These are phyloP conservation scores for Rousettus madagascariensis DNA, from an alignment of 2,797 vertebrate species.

Conservation along the genomic window DNA sequence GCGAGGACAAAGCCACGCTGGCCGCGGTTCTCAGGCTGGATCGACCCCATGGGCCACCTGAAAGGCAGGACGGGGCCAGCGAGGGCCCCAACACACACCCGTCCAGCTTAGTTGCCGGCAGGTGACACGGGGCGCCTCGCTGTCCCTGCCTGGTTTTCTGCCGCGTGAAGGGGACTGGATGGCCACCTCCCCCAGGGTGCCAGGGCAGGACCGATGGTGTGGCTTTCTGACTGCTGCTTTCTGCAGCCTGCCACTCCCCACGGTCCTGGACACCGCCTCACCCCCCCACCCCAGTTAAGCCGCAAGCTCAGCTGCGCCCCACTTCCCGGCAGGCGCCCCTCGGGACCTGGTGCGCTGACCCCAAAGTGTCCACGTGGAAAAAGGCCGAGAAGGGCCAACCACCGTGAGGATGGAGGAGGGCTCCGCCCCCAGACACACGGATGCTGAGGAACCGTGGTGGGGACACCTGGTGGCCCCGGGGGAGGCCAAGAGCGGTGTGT, in stretches of 20 bases:
- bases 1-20: not conserved
- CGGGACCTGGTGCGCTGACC: not conserved
- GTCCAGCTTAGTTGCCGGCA: not conserved
- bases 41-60: too few relatives aligned
- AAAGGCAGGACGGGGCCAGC: not conserved
- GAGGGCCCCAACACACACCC: not conserved
- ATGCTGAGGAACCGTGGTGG: not conserved
- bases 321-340: not conserved
- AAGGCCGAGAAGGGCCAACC: not conserved
- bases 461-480: too few relatives aligned
- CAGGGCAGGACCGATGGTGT: not conserved
- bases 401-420: not conserved
- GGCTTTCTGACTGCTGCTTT: not conserved
- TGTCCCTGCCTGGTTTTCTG: not conserved
- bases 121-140: not conserved
- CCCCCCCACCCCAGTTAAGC: too few relatives aligned
- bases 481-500: too few relatives aligned
- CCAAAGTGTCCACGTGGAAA: not conserved
- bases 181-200: not conserved
- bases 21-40: too few relatives aligned
- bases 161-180: not conserved
- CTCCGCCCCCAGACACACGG: not conserved
- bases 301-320: too few relatives aligned
- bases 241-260: not conserved
- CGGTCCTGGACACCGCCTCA: too few relatives aligned